phyloP scores from a whole-genome alignment of 2,797 vertebrate genomes.

The Acipenser transmontanus region DNA sequence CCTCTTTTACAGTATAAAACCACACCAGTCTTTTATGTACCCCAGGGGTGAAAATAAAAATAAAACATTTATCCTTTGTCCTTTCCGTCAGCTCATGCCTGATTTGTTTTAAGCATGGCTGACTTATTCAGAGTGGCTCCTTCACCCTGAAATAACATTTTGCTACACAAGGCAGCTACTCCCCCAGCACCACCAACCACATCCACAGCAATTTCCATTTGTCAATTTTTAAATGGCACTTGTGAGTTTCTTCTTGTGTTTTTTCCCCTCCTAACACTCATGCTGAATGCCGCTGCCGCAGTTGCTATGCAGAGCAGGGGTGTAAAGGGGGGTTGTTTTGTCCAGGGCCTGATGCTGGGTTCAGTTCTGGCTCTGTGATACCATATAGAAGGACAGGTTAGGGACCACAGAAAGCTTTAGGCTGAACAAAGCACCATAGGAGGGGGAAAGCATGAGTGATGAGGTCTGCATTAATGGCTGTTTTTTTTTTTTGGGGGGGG shows the following conservation, averaged over 20 bases:
- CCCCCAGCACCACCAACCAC: conserved; percentile 20
- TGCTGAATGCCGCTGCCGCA: conserved; percentile 25
- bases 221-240: conserved; percentile 36
- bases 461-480: conserved; percentile 2
- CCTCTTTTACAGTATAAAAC: conserved; percentile 45
- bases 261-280: conserved; percentile 16
- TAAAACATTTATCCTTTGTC: conserved; percentile 31
- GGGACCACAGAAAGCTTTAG: conserved; percentile 12
- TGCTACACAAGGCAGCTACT: conserved; percentile 23
- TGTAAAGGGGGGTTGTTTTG: conserved; percentile 10
- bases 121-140: conserved; percentile 43
- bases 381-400: neutral
- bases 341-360: neutral
- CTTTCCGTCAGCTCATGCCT: conserved; percentile 49
- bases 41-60: conserved; percentile 35
- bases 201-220: conserved; percentile 39
- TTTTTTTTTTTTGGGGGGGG: neutral
- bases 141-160: conserved; percentile 54
- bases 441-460: conserved; percentile 7
- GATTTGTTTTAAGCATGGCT: conserved; percentile 62
- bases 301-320: conserved; percentile 33
- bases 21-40: conserved; percentile 52
- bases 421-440: conserved; percentile 12
- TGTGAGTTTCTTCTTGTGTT: conserved; percentile 1
- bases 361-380: conserved; percentile 16